These are phyloP conservation scores for Osmoderma eremita DNA, from an alignment of 2,888 invertebrate genomes.

Conservation along the genomic window DNA sequence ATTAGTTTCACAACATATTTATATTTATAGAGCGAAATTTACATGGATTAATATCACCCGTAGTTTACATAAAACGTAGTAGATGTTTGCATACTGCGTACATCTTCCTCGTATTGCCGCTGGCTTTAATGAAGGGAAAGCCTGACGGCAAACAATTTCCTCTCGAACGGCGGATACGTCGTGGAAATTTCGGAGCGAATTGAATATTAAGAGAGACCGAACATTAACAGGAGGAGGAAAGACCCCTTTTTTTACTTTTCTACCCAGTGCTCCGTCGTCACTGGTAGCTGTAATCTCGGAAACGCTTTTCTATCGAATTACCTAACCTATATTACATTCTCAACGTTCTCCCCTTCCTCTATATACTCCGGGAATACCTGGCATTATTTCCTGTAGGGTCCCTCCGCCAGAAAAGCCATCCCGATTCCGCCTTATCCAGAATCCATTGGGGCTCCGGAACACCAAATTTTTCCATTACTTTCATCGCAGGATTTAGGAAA, in stretches of 20 bases:
- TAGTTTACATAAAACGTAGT: too few relatives aligned
- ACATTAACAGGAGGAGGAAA: not conserved
- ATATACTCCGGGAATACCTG: conserved; percentile 53
- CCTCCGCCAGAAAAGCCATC: conserved; percentile 61
- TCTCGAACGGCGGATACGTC: not conserved
- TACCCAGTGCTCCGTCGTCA: conserved; percentile 14
- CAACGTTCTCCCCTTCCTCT: conserved; percentile 40
- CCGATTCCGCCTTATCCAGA: conserved; percentile 60
- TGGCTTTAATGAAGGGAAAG: conserved; percentile 4
- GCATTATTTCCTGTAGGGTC: conserved; percentile 55
- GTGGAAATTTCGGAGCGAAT: conserved; percentile 29
- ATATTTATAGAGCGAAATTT: too few relatives aligned
- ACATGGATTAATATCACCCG: too few relatives aligned
- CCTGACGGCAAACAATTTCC: conserved; percentile 16
- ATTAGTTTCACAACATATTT: too few relatives aligned
- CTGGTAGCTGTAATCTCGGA: conserved; percentile 40
- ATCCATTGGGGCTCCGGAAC: conserved; percentile 63
- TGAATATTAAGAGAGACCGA: conserved; percentile 28
- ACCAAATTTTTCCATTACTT: conserved; percentile 54
- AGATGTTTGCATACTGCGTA: not conserved
- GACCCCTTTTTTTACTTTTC: conserved; percentile 1
- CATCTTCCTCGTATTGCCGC: not conserved
- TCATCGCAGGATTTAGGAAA: conserved; percentile 47
- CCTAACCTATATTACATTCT: conserved; percentile 47
- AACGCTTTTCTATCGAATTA: conserved; percentile 45